Evolutionary conservation across 2,113 vertebrate species (phyloP).

Genomic region (Macrotis lagotis): DNA sequence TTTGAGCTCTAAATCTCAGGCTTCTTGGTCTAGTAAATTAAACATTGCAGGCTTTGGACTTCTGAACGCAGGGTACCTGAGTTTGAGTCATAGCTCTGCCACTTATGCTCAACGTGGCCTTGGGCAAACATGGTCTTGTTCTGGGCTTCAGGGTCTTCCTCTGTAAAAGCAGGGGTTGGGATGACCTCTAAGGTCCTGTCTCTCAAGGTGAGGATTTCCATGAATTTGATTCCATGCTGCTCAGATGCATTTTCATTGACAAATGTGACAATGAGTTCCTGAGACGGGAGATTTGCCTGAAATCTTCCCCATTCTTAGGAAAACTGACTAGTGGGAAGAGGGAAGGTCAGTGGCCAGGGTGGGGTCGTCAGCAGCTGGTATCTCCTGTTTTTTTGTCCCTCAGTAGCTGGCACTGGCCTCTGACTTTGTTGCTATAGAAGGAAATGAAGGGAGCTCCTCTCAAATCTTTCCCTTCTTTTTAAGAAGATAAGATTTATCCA

Average conservation of each 20-base stretch:
- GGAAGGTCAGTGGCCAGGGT: not conserved
- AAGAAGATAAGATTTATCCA: not conserved
- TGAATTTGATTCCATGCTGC: not conserved
- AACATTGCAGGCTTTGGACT: not conserved
- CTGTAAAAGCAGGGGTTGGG: not conserved
- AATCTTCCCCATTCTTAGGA: not conserved
- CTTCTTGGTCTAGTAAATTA: not conserved
- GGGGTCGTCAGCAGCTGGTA: not conserved
- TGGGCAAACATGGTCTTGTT: not conserved
- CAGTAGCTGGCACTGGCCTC: not conserved
- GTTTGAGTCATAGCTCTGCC: not conserved
- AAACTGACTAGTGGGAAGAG: not conserved
- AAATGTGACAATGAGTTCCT: not conserved
- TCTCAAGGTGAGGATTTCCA: not conserved
- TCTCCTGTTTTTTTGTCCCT: too few species aligned
- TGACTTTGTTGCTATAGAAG: not conserved
- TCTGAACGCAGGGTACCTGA: not conserved
- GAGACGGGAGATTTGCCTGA: not conserved
- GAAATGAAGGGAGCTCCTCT: not conserved
- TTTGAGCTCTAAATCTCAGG: not conserved
- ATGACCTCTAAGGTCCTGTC: not conserved
- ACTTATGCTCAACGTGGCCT: not conserved
- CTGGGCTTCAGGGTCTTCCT: not conserved
- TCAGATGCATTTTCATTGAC: not conserved
- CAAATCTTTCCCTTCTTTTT: not conserved